Evolutionary conservation across 2,797 vertebrate species (phyloP).

Genomic region (Xerus rutilus): DNA sequence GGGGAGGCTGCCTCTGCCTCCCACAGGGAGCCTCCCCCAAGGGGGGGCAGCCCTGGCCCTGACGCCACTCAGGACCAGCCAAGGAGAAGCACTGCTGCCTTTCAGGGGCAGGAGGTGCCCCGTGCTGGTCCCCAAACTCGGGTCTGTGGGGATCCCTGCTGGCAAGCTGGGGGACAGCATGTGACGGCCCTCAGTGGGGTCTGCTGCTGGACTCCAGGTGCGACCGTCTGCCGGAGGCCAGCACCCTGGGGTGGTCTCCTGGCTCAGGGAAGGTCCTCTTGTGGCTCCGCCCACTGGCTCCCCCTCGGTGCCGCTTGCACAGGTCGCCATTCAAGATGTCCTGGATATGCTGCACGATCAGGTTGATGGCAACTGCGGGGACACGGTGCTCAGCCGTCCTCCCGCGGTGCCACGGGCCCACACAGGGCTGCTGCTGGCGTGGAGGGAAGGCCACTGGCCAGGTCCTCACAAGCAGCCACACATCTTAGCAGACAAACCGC

Average conservation of each 20-base stretch:
- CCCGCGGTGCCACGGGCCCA: background rate
- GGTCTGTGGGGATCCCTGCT: background rate
- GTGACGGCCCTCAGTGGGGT: constrained; percentile 90
- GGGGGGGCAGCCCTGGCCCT: background rate
- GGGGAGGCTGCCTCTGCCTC: rapidly evolving
- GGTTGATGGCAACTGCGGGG: constrained; percentile 95
- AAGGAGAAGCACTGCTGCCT: background rate
- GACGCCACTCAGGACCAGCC: background rate
- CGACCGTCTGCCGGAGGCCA: constrained; percentile 91
- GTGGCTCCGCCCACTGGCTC: constrained; percentile 88
- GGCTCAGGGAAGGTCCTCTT: constrained; percentile 93
- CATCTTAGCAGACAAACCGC: background rate
- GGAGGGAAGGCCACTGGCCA: too few relatives aligned
- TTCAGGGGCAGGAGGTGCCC: background rate
- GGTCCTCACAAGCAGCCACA: too few relatives aligned
- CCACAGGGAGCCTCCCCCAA: too few relatives aligned
- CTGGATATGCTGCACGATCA: constrained; percentile 99
- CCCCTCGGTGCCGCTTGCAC: constrained; percentile 96
- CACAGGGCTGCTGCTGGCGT: too few relatives aligned
- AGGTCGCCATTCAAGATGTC: constrained; percentile 97
- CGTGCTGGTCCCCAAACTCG: background rate
- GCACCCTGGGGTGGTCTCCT: constrained; percentile 84
- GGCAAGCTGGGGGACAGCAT: background rate
- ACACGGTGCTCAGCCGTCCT: background rate
- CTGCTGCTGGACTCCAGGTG: constrained; percentile 96